These are phyloP conservation scores for Rhopalosiphum padi DNA, from an alignment of 1,140 invertebrate species.

Conservation along the genomic window DNA sequence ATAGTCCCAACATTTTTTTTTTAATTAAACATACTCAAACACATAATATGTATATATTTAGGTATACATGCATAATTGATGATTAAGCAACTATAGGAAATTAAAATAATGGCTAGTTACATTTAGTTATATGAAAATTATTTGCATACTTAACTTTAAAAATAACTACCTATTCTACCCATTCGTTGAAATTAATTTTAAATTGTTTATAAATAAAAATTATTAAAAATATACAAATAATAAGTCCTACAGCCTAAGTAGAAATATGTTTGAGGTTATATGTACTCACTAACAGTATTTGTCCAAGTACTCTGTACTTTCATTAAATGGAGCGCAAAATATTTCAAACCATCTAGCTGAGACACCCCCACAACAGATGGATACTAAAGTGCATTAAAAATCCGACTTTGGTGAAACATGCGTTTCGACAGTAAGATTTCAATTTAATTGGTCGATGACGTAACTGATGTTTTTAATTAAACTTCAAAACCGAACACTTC, in stretches of 20 bases:
- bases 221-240: background rate
- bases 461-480: conserved; percentile 49
- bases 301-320: background rate
- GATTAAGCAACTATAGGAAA: background rate
- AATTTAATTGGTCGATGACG: conserved; percentile 47
- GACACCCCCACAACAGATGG: background rate
- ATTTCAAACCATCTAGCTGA: background rate
- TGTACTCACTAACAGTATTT: conserved; percentile 37
- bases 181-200: background rate
- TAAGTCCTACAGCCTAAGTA: background rate
- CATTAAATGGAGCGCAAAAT: background rate
- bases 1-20: background rate
- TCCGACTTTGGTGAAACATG: background rate
- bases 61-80: background rate
- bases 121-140: background rate
- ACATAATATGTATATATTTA: background rate
- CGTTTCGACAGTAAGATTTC: background rate
- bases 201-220: background rate
- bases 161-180: background rate
- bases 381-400: background rate
- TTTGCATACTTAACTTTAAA: background rate
- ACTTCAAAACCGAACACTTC: background rate
- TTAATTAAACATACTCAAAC: background rate
- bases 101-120: background rate
- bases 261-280: conserved; percentile 50